Evolutionary conservation across 2,113 vertebrate species (phyloP), one percentile per base, ranked within the genome.

Genomic region (Eonycteris spelaea): DNA sequence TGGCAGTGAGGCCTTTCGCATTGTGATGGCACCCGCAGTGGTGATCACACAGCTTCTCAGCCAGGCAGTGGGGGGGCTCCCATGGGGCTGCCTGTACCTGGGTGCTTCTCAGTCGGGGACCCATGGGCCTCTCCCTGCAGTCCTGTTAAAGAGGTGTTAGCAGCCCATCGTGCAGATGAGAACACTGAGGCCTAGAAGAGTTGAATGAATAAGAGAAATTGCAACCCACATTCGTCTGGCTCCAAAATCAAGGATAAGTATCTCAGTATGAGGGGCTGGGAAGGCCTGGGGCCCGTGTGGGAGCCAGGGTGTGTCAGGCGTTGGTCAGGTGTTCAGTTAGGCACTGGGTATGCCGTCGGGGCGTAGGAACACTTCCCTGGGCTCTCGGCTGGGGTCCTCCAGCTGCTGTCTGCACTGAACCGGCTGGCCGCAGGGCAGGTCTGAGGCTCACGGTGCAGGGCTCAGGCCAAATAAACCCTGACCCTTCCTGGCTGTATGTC

Each of bases 81-180:
- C 40, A 14, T 26, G 8, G 21, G 51, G 22, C 38, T 8, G 16
- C 30, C 1, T 7, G n/a, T 2, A 16, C 55, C 33, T 33, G 6
- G 18, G 30, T 16, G 61, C 14, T 78, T 61, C 43, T 33, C 16
- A 5, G 40, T 16, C 0, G 1, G 19, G 7, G 19, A 13, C 12
- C 35, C 6, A 3, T 2, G 38, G 43, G 30, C 73, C 51, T 51
- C 68, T 79, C 70, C 19, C 88, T 59, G 70, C 18, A 77, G 48
- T 82, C 73, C 13, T 10, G 45, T 8, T 5, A 6, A 35, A 18
- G 35, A 43, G n/a, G 19, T 28, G 35, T 65, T 15, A 26, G 86
- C 45, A 28, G 45, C 70, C 79, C 85, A 38, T n/a, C 71, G 67
- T 71, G 68, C 61, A 10, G 73, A 63, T 87, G 85, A 73, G 84